Evolutionary conservation across 2,113 vertebrate species (phyloP).

Genomic region (Scopus umbretta): DNA sequence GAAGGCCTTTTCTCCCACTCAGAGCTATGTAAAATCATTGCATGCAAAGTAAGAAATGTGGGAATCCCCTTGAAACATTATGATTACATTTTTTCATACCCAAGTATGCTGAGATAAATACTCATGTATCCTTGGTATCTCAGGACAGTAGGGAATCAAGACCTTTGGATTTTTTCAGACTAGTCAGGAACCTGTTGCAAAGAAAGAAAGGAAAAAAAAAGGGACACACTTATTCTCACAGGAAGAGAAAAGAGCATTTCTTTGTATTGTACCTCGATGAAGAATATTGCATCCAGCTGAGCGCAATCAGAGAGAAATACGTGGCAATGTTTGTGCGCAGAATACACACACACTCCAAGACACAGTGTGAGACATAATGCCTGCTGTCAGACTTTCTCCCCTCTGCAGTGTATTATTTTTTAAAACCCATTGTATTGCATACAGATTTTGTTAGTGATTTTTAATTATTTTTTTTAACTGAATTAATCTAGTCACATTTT

Average conservation of each 20-base stretch:
- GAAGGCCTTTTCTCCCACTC: neutral
- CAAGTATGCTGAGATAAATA: neutral
- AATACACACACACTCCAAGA: neutral
- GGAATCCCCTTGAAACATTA: neutral
- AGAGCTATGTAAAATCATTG: neutral
- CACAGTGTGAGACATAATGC: neutral
- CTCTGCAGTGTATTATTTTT: neutral
- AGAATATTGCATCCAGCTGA: constrained; percentile 32
- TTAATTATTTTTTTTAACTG: neutral
- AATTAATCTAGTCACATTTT: neutral
- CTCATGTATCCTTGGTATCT: neutral
- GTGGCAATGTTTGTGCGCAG: neutral
- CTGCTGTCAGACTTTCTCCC: neutral
- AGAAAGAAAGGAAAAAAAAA: neutral
- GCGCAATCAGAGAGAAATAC: constrained; percentile 23
- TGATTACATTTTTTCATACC: neutral
- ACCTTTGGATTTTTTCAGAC: neutral
- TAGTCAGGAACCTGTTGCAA: neutral
- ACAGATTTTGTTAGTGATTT: neutral
- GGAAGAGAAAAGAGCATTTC: neutral
- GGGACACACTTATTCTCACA: neutral
- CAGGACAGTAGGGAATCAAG: neutral
- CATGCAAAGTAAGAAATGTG: neutral
- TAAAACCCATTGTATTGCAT: neutral
- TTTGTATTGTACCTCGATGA: neutral